Evolutionary conservation across 2,113 vertebrate genomes (phyloP).

Genomic region (Donacobius atricapilla): DNA sequence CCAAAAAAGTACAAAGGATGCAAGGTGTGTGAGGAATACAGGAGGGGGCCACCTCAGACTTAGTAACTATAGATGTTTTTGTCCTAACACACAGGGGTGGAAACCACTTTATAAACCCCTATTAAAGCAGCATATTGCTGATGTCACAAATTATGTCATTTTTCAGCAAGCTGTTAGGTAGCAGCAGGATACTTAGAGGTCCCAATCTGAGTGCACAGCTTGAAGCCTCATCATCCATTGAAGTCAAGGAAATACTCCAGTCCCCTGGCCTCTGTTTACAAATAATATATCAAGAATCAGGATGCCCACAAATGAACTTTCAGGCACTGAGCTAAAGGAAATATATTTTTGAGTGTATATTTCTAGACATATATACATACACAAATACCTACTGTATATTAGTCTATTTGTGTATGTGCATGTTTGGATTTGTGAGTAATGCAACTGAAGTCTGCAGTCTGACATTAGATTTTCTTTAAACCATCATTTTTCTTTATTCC

Average conservation of each 20-base stretch:
- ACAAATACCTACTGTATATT: too few relatives aligned
- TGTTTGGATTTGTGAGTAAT: background rate
- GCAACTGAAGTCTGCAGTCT: background rate
- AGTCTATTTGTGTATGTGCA: background rate
- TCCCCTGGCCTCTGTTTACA: constrained; percentile 48
- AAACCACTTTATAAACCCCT: background rate
- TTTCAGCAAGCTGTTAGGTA: constrained; percentile 42
- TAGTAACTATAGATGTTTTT: background rate
- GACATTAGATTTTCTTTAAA: background rate
- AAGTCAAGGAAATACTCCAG: constrained; percentile 46
- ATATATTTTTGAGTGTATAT: background rate
- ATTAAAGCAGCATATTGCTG: constrained; percentile 53
- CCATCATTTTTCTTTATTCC: background rate
- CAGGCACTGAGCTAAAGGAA: constrained; percentile 33
- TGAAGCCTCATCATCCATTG: constrained; percentile 58
- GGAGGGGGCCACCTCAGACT: background rate
- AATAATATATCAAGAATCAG: constrained; percentile 54
- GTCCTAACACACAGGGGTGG: background rate
- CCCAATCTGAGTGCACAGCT: constrained; percentile 67
- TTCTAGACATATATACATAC: too few relatives aligned
- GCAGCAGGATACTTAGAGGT: constrained; percentile 7
- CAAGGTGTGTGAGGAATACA: background rate
- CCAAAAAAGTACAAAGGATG: background rate
- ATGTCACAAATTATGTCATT: constrained; percentile 67
- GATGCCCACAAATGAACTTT: constrained; percentile 40